Percentiles rank a stretch among this genome's conserved stretches.
Conservation (phyloP, 2,888 invertebrate species). For the Platycnemis pennipes region DNA sequence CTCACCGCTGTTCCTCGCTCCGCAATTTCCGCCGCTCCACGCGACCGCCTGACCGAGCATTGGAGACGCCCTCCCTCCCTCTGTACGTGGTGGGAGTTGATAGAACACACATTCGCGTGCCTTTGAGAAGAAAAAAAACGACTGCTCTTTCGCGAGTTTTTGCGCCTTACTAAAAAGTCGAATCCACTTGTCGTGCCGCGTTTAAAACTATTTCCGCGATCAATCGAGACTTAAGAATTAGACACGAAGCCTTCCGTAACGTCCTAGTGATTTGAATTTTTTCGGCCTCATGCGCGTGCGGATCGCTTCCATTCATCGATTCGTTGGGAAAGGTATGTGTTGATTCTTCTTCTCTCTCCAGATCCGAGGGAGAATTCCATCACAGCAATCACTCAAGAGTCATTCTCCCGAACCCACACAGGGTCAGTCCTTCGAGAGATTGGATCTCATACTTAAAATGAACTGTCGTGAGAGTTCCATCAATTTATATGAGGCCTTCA, state of each 20-base stretch:
- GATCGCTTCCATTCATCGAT: background rate
- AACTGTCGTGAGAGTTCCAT: background rate
- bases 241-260: background rate
- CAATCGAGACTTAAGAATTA: background rate
- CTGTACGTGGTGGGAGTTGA: background rate
- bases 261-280: background rate
- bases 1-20: background rate
- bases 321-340: background rate
- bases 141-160: background rate
- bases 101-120: constrained; percentile 14
- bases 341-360: background rate
- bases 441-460: background rate
- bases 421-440: background rate
- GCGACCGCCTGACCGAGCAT: background rate
- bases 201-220: background rate
- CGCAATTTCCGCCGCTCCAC: background rate
- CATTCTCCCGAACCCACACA: background rate
- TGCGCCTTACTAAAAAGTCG: background rate
- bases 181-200: background rate
- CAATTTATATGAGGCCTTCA: background rate
- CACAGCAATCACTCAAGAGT: background rate
- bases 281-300: background rate
- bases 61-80: background rate
- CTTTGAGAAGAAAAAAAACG: background rate
- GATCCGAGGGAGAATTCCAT: background rate